These are phyloP conservation scores for Lepidurus arcticus DNA, from an alignment of 1,140 invertebrate genomes.

Conservation along the genomic window DNA sequence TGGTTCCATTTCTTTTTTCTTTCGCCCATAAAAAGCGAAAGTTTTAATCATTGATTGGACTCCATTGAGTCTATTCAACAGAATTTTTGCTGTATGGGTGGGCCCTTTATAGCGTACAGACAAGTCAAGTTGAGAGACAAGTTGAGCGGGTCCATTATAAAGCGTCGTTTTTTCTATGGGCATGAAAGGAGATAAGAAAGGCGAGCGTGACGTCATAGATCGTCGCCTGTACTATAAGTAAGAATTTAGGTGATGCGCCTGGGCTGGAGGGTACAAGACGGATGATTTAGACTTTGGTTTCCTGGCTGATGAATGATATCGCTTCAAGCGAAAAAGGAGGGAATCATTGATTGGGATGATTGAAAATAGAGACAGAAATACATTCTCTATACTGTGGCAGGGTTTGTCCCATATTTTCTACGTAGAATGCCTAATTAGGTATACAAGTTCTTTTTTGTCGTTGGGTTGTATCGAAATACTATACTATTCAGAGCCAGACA, in stretches of 20 bases:
- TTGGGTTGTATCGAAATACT: too few species aligned
- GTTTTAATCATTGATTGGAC: background rate
- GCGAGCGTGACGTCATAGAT: background rate
- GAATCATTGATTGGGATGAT: slow-evolving; percentile 16
- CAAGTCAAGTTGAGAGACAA: background rate
- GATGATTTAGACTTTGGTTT: background rate
- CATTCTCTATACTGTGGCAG: background rate
- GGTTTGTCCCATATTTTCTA: too few species aligned
- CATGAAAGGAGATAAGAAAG: background rate
- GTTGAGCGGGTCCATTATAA: background rate
- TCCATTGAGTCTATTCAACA: slow-evolving; percentile 10
- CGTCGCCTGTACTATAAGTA: background rate
- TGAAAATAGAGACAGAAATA: background rate
- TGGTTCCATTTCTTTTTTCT: background rate
- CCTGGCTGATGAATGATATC: slow-evolving; percentile 13
- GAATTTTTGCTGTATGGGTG: background rate
- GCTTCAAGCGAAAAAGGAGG: background rate
- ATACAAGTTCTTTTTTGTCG: too few species aligned
- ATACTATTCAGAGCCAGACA: too few species aligned
- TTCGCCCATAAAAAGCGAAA: background rate
- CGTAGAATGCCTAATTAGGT: too few species aligned
- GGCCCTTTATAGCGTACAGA: background rate
- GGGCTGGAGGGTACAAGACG: background rate
- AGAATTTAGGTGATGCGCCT: too few species aligned
- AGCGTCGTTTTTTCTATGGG: background rate